Percentiles rank a stretch among this genome's conserved stretches.
Evolutionary conservation across 2,113 vertebrate genomes (phyloP).

Genomic region (Muscicapa adusta): DNA sequence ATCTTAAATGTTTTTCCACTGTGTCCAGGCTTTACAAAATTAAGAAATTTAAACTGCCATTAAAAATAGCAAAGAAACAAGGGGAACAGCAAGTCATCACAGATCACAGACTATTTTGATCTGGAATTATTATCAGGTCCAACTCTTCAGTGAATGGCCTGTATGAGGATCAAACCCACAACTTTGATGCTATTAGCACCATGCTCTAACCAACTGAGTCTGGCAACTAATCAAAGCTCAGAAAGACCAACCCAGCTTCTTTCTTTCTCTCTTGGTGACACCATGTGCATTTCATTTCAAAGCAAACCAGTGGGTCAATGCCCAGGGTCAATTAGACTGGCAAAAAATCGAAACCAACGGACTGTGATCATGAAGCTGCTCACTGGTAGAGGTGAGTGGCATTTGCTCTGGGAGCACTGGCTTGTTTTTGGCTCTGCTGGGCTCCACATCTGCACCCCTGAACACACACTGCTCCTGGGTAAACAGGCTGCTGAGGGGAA

Average conservation of each 20-base stretch:
- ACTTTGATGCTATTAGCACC: neutral
- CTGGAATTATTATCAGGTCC: neutral
- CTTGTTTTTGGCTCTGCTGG: neutral
- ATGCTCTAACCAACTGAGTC: neutral
- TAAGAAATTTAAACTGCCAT: neutral
- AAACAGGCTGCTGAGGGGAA: neutral
- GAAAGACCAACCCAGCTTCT: neutral
- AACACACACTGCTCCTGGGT: neutral
- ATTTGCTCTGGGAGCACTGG: neutral
- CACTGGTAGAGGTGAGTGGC: neutral
- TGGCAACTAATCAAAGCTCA: neutral
- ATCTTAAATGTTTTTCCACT: neutral
- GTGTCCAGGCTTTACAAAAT: neutral
- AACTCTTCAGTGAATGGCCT: neutral
- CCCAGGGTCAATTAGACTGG: neutral
- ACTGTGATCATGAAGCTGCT: neutral
- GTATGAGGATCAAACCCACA: neutral
- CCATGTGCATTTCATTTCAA: neutral
- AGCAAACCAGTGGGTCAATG: neutral
- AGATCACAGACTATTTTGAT: neutral
- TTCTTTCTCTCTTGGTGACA: neutral
- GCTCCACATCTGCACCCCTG: neutral
- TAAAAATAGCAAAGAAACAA: neutral
- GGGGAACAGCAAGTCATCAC: neutral
- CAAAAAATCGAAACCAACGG: fast-evolving